Conservation (phyloP, 2,888 invertebrate genomes). For the Platynereis dumerilii region DNA sequence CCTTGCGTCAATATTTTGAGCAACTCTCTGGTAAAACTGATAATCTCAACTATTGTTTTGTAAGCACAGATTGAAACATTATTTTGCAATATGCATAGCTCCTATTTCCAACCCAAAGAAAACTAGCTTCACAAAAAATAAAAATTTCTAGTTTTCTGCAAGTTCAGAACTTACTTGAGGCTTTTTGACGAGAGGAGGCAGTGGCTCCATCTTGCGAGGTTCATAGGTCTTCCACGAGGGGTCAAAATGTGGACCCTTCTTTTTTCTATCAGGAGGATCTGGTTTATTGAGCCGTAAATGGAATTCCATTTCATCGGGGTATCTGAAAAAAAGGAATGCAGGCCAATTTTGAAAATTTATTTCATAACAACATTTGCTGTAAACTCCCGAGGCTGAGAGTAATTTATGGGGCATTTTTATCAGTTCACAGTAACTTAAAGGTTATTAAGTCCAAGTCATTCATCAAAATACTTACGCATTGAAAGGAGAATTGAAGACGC, state of each 20-base stretch:
- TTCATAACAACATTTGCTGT: not conserved
- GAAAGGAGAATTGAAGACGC: constrained; percentile 61
- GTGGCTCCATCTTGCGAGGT: constrained; percentile 43
- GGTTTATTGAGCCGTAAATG: constrained; percentile 51
- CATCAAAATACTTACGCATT: constrained; percentile 49
- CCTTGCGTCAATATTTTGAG: too few relatives aligned
- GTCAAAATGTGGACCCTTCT: constrained; percentile 47
- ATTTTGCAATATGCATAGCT: too few relatives aligned
- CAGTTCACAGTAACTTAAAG: too few relatives aligned
- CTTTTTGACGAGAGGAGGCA: constrained; percentile 56
- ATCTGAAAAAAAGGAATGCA: constrained; percentile 4
- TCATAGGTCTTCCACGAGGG: constrained; percentile 55
- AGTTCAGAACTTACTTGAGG: constrained; percentile 55
- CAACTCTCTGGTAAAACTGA: too few relatives aligned
- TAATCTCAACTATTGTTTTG: too few relatives aligned
- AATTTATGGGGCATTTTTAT: too few relatives aligned
- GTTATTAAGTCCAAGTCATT: too few relatives aligned
- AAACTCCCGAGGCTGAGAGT: too few relatives aligned
- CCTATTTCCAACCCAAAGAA: too few relatives aligned
- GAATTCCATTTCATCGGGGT: constrained; percentile 52
- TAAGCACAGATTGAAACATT: too few relatives aligned
- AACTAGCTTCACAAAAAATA: too few relatives aligned
- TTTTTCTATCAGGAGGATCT: constrained; percentile 43
- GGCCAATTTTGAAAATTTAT: not conserved
- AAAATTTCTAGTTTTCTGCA: too few relatives aligned